phyloP scores from a whole-genome alignment of 2,113 vertebrate species.

The Naja naja region DNA sequence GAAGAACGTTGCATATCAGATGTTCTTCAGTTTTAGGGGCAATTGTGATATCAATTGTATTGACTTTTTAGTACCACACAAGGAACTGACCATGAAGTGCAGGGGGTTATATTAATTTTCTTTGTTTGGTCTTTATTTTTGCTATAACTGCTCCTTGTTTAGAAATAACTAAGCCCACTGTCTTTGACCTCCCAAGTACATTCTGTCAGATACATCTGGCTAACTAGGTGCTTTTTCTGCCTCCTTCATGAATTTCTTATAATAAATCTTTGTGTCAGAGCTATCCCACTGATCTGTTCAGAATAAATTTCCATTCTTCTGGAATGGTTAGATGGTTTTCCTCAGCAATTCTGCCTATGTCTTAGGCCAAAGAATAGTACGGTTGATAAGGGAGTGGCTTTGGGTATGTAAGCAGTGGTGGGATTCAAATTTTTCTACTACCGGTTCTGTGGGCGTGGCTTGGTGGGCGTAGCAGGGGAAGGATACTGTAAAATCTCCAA shows the following conservation, averaged over 20 bases:
- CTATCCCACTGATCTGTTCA: neutral
- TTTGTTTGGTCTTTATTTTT: neutral
- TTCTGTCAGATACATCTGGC: neutral
- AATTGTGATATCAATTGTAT: neutral
- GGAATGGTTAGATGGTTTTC: neutral
- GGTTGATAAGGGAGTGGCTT: neutral
- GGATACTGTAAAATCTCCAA: too few relatives aligned
- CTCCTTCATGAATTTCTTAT: neutral
- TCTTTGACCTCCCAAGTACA: neutral
- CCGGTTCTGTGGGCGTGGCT: too few relatives aligned
- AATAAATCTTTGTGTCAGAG: neutral
- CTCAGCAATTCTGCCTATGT: neutral
- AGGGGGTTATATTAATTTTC: neutral
- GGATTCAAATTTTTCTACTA: too few relatives aligned
- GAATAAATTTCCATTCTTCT: neutral
- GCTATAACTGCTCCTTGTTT: neutral
- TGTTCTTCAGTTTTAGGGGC: neutral
- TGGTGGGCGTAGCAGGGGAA: too few relatives aligned
- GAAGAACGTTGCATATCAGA: neutral
- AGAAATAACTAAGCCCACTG: neutral
- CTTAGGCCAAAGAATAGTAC: neutral
- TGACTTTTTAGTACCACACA: neutral
- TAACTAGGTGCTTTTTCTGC: neutral
- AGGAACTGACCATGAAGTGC: neutral
- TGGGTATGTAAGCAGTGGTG: neutral